A percentile compares a stretch with the other conserved stretches of the same genome.
These are phyloP conservation scores for Megaceryle torquata DNA, from an alignment of 2,113 vertebrate species.

Conservation along the genomic window DNA sequence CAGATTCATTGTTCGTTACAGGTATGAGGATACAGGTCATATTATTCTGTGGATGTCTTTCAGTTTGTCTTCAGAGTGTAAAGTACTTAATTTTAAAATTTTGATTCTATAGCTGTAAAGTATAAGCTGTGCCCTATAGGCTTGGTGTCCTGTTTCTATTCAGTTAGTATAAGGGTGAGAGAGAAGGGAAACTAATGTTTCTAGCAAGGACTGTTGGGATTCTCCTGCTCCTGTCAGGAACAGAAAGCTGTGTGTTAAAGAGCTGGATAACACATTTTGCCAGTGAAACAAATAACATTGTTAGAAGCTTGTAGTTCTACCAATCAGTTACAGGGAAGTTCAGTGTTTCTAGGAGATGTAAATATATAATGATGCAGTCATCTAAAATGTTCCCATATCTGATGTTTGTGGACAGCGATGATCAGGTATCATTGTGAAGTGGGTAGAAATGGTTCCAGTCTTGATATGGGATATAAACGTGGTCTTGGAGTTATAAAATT, in stretches of 20 bases:
- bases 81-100: not conserved
- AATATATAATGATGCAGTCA: not conserved
- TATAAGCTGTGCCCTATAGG: not conserved
- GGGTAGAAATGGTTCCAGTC: not conserved
- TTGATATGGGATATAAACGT: not conserved
- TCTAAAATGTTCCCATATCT: not conserved
- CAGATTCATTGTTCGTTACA: not conserved
- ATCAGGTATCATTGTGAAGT: not conserved
- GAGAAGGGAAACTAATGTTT: not conserved
- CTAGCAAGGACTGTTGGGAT: not conserved
- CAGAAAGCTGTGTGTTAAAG: not conserved
- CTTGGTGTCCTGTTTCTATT: not conserved
- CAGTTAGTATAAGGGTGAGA: not conserved
- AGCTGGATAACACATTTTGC: not conserved
- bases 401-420: not conserved
- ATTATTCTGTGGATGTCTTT: not conserved
- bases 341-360: not conserved
- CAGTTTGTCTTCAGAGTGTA: not conserved
- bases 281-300: not conserved
- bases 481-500: not conserved
- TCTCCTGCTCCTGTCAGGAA: not conserved
- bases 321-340: not conserved
- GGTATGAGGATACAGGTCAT: not conserved
- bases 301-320: not conserved
- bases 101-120: not conserved